Evolutionary conservation across 1,140 invertebrate genomes (phyloP), one percentile per base, ranked within the genome.

Genomic region (Gryon sp.): DNA sequence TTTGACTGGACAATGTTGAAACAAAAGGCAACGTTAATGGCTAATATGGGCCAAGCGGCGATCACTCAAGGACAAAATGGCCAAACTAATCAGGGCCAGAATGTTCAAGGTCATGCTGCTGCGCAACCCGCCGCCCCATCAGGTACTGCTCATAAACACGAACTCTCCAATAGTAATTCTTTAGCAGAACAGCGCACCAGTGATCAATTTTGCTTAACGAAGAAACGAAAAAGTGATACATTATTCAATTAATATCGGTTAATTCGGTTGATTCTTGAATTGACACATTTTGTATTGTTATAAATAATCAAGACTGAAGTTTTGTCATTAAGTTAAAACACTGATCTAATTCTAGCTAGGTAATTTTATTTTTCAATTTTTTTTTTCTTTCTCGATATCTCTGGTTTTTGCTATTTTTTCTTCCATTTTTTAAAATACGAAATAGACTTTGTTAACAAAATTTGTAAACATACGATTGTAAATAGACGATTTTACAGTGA

Each of bases 1-100:
- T 99, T 99, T 90, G 98, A 99, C 89, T 99, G 99, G 99, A 99
- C 98, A 72, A 96, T 99, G 94, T 90, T 99, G 82, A 98, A 99
- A 87, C 97, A 99, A 88, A 98, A 97, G 78, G 88, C 87, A 11
- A 88, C 89, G 9, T 78, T 76, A 11, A 46, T 66, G 46, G 66
- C 52, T 20, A 80, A 45, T 53, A 19, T 65, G 53, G 32, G 62
- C 20, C 43, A 36, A 15, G 34, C 79, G 15, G 43, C 66, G 6
- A 68, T 76, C 9, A 68, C 80, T 41, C 68, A 65, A 5, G 81
- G 80, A 69, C 82, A 78, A 62, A 80, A 75, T 59, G 78, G 74
- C 62, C 79, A 53, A 59, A 72, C 18, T 69, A 81, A 77, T 79
- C 82, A 79, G 57, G 76, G 78, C 22, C 72, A 80, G 15, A 82